Evolutionary conservation across 2,113 vertebrate genomes (phyloP), one percentile per base, ranked within the genome.

Genomic region (Ancistrus triradiatus): DNA sequence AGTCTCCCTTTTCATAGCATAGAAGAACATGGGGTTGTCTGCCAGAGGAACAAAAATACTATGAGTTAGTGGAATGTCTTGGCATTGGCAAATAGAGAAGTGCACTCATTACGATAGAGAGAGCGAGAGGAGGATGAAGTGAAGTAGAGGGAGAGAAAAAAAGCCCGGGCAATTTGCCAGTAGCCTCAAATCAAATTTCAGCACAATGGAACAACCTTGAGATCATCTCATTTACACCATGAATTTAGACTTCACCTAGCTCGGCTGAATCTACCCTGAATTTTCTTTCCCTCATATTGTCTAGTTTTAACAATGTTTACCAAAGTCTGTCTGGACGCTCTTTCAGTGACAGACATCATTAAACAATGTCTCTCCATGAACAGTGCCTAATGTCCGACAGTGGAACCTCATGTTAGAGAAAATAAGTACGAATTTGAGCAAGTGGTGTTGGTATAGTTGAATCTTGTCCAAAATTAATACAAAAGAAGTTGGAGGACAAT

Each of bases 181-280:
- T 58, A 66, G 69, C 67, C 53, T 66, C 72, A 80, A 81, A 83
- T 80, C 79, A 80, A 78, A 76, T 66, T 70, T 69, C 22, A 22
- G 24, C 28, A 67, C 18, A 15, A 71, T 27, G 35, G 38, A 72
- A 72, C 70, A 78, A 82, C 70, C 46, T 65, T 68, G 44, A 69
- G 49, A 14, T 28, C 77, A 53, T 74, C 27, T 65, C 63, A 57
- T 48, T 67, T 62, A 81, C 81, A 74, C 48, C 74, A 72, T 74
- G 70, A 78, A 78, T 78, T 59, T 75, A 66, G 81, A 77, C 78
- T 76, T 67, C 59, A 67, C 56, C 38, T 66, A 58, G 58, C 44
- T 62, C 52, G 18, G 47, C 60, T 63, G 40, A 64, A 38, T 53
- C 14, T 46, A 60, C 63, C 37, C 47, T 77, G 8, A 52, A 42